A percentile compares a stretch with the other conserved stretches of the same genome.
phyloP scores from a whole-genome alignment of 2,888 invertebrate genomes.

The Callinectes sapidus region DNA sequence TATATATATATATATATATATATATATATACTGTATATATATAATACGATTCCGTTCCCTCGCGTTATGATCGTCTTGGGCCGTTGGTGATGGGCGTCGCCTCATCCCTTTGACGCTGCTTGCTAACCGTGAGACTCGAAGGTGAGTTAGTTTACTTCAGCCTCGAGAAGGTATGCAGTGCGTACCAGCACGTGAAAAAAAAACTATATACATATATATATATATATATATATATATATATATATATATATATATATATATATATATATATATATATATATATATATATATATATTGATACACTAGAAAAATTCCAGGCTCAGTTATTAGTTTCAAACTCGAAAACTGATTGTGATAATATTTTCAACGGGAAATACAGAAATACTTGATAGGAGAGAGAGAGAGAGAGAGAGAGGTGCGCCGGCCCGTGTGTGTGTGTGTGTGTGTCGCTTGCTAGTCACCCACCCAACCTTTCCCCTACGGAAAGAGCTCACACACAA shows the following conservation, averaged over 20 bases:
- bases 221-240: neutral
- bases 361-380: neutral
- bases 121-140: slow-evolving; percentile 14
- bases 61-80: neutral
- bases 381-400: neutral
- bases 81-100: neutral
- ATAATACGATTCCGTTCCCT: neutral
- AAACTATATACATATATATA: neutral
- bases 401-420: neutral
- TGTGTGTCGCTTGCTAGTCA: too few species aligned
- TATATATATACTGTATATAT: too few species aligned
- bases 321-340: neutral
- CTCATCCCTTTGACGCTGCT: neutral
- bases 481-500: too few species aligned
- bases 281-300: neutral
- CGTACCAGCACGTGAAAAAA: neutral
- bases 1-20: too few species aligned
- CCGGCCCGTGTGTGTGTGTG: neutral
- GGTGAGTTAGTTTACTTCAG: neutral
- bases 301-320: neutral
- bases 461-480: too few species aligned
- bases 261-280: neutral
- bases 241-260: neutral
- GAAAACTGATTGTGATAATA: slow-evolving; percentile 18
- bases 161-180: neutral